phyloP scores from a whole-genome alignment of 92 coral and sea anemone species.

The Nematostella vectensis region DNA sequence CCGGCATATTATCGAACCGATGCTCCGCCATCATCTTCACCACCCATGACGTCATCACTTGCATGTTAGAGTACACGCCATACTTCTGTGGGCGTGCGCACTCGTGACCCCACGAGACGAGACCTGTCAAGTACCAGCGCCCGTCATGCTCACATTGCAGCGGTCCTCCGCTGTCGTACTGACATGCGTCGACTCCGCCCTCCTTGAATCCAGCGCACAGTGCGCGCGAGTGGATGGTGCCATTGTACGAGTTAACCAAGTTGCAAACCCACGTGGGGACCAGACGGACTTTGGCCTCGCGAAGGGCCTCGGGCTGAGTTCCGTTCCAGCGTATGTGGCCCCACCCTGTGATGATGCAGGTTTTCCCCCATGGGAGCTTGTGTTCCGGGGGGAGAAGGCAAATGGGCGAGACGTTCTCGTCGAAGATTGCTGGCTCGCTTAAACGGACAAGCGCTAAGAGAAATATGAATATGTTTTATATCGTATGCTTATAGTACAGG shows the following conservation, averaged over 20 bases:
- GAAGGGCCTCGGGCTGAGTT: slow-evolving; percentile 51
- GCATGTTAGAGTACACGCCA: slow-evolving; percentile 93
- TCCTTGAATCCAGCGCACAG: slow-evolving; percentile 86
- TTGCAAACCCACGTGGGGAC: slow-evolving; percentile 73
- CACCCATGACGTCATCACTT: slow-evolving; percentile 75
- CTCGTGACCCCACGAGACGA: slow-evolving; percentile 91
- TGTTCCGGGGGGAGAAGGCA: slow-evolving; percentile 49
- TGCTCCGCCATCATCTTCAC: slow-evolving; percentile 12
- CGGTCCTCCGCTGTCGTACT: slow-evolving; percentile 96
- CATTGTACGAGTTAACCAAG: slow-evolving; percentile 59
- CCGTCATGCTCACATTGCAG: slow-evolving; percentile 50
- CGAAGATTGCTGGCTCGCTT: slow-evolving; percentile 28
- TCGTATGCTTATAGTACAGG: background rate
- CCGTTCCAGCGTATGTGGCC: slow-evolving; percentile 66
- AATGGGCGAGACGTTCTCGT: slow-evolving; percentile 48
- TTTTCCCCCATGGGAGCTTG: slow-evolving; percentile 54
- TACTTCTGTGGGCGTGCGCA: slow-evolving; percentile 88
- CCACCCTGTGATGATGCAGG: slow-evolving; percentile 75
- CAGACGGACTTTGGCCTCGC: slow-evolving; percentile 72
- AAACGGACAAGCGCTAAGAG: slow-evolving; percentile 75
- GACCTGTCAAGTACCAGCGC: slow-evolving; percentile 73
- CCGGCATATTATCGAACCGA: background rate
- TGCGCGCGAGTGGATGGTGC: slow-evolving; percentile 77
- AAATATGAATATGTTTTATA: background rate
- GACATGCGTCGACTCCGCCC: slow-evolving; percentile 92